Evolutionary conservation across 2,113 vertebrate species (phyloP).

Genomic region (Enhydra lutris): DNA sequence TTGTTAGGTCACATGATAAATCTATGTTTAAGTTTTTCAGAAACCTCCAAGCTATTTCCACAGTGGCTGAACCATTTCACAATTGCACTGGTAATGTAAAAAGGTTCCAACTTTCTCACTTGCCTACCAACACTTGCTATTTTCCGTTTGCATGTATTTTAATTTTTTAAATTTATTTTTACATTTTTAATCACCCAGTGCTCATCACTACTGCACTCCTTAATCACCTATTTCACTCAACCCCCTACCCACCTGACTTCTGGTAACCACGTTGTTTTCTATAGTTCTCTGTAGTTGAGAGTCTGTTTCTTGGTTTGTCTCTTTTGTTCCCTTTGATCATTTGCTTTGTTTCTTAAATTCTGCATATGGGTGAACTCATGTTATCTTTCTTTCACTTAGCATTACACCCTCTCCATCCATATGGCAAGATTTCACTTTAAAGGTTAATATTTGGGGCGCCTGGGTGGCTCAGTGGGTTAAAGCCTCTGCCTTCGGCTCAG

Average conservation of each 20-base stretch:
- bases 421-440: neutral
- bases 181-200: neutral
- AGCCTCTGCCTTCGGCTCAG: too few species aligned
- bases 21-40: neutral
- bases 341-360: neutral
- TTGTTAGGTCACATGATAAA: neutral
- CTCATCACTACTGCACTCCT: neutral
- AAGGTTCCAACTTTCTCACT: neutral
- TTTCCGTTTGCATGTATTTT: neutral
- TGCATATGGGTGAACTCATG: neutral
- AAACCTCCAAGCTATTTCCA: neutral
- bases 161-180: neutral
- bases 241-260: neutral
- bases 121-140: neutral
- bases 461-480: too few species aligned
- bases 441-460: neutral
- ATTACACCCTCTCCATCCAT: neutral
- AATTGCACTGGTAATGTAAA: neutral
- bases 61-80: neutral
- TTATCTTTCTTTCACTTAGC: neutral
- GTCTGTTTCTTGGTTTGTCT: neutral
- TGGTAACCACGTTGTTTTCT: neutral
- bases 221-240: neutral
- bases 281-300: neutral
- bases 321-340: neutral